A percentile compares a stretch with the other conserved stretches of the same genome.
Evolutionary conservation across 2,113 vertebrate genomes (phyloP).

Genomic region (Cygnus buccinator): DNA sequence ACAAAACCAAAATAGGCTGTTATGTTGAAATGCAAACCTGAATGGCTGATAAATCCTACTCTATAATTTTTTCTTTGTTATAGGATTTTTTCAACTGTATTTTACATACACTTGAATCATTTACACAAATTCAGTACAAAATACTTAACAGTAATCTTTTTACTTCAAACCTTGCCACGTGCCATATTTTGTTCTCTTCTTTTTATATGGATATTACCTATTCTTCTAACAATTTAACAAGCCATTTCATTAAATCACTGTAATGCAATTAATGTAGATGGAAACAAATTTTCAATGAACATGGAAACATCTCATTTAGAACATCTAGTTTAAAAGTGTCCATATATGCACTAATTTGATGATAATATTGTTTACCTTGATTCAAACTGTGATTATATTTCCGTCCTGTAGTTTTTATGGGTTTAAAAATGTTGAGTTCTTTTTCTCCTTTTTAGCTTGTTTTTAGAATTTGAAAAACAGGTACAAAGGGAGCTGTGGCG

Average conservation of each 20-base stretch:
- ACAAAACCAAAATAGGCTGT: not conserved
- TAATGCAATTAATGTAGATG: slow-evolving; percentile 36
- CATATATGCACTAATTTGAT: not conserved
- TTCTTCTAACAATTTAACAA: slow-evolving; percentile 60
- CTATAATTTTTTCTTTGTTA: slow-evolving; percentile 30
- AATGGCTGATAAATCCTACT: slow-evolving; percentile 48
- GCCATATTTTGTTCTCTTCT: slow-evolving; percentile 54
- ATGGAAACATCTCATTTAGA: not conserved
- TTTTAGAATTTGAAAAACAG: slow-evolving; percentile 65
- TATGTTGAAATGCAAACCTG: slow-evolving; percentile 29
- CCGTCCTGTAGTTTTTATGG: slow-evolving; percentile 25
- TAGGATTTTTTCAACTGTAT: slow-evolving; percentile 23
- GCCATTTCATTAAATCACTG: slow-evolving; percentile 22
- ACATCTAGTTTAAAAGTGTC: slow-evolving; percentile 15
- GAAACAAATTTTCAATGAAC: slow-evolving; percentile 40
- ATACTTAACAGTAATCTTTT: slow-evolving; percentile 41
- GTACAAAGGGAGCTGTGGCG: slow-evolving; percentile 63
- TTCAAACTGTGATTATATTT: slow-evolving; percentile 8
- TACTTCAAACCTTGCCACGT: slow-evolving; percentile 37
- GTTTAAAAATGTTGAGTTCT: slow-evolving; percentile 46
- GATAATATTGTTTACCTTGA: slow-evolving; percentile 27
- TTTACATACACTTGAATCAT: slow-evolving; percentile 41
- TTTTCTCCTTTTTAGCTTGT: slow-evolving; percentile 57
- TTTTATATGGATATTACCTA: slow-evolving; percentile 67
- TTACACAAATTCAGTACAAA: slow-evolving; percentile 64